Evolutionary conservation across 2,113 vertebrate genomes (phyloP), one percentile per base, ranked within the genome.

Genomic region (Plotosus lineatus): DNA sequence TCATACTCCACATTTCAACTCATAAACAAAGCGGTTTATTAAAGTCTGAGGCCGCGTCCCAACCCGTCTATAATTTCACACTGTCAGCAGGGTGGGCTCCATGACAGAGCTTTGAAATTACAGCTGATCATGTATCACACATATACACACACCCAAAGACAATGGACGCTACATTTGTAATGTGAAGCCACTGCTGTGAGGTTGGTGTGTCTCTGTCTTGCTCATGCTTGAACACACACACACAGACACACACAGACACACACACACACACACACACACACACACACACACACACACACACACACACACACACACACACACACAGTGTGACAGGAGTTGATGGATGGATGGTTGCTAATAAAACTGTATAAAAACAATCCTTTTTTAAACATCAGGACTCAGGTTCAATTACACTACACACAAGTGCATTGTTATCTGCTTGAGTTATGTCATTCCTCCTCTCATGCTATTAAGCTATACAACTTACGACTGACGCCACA

Each of bases 31-130:
- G 50, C 38, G 5, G 50, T 44, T 60, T 63, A 82, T 79, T 76
- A 77, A 76, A 80, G 56, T 53, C 65, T 46, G 36, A 15, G 79
- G 56, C 72, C 69, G 46, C 23, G 81, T 74, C 50, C 21, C 38
- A 48, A 28, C 71, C 83, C 85, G 76, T 89, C 89, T 93, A 91
- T 89, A 85, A 90, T 92, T 93, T 91, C 89, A 90, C 48, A 69
- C 89, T 88, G 89, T 87, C 87, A 90, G 90, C 88, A 88, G 83
- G 82, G 79, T 48, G 83, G 82, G 78, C 50, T 79, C 83, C 85
- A 23, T 69, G 36, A 74, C 85, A 86, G 86, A 85, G 88, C 83
- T 90, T 89, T 90, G 90, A 92, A 92, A 90, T 92, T 89, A 91
- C 88, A 85, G 86, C 87, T 75, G 53, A 79, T 77, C 66, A 55